Evolutionary conservation across 2,888 invertebrate species (phyloP), one percentile per base, ranked within the genome.

Genomic region (Atethmia centrago): DNA sequence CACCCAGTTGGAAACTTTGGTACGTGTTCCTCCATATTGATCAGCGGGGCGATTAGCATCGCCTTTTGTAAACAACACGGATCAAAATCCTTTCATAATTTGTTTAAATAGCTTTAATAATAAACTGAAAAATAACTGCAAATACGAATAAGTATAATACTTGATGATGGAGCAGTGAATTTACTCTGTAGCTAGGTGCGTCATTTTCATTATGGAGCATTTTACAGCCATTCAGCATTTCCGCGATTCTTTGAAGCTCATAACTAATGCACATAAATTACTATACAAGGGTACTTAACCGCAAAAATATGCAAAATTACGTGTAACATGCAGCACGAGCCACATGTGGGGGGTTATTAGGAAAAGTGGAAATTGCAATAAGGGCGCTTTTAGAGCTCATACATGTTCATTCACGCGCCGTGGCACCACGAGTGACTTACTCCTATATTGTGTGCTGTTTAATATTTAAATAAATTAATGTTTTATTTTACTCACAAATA

Each of bases 231-330:
- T 87, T 88, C 90, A 90, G 87, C 88, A 84, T 88, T 88, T 69
- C 86, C 82, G 85, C 86, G 80, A 89, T 89, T 91, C 91, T 89
- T 91, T 92, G 87, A 88, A 83, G 88, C 88, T 88, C 86, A 88
- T 91, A 93, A 91, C 88, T 90, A 90, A 93, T 93, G 93, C 91
- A 89, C 93, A 94, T 94, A 94, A 92, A 93, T 94, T 93, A 92
- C 89, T 90, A 83, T 85, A 86, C 87, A 89, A 89, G 90, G 83
- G 89, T 89, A 89, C 92, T 94, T 93, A 89, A 88, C 87, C 88
- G 89, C 86, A 86, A 89, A 92, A 92, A 91, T 92, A 93, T 93
- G 93, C 89, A 91, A 92, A 92, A 93, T 92, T 92, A 92, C 88
- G 87, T 90, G 88, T 90, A 89, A 88, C 88, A 88, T 92, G 91